These are phyloP conservation scores for Gerris lacustris DNA, from an alignment of 2,888 invertebrate genomes.

Conservation along the genomic window DNA sequence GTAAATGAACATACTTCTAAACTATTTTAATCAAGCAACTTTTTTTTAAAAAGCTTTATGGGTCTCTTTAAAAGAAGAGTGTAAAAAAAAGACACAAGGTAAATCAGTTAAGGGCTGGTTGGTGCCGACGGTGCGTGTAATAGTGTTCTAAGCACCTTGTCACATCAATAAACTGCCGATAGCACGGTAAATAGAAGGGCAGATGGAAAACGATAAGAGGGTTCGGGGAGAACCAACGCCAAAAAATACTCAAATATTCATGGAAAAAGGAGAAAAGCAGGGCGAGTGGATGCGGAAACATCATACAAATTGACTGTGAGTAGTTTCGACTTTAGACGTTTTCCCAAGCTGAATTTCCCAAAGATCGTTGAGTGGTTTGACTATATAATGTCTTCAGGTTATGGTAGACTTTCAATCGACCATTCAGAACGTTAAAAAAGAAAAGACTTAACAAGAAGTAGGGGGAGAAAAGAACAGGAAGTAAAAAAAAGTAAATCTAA, in stretches of 20 bases:
- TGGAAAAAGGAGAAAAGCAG: background rate
- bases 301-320: conserved; percentile 1
- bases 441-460: background rate
- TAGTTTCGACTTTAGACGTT: background rate
- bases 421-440: no score
- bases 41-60: no score
- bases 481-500: background rate
- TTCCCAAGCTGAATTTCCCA: no score
- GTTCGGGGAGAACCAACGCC: background rate
- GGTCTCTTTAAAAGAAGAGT: no score
- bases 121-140: background rate
- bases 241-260: background rate
- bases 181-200: background rate
- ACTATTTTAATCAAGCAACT: no score
- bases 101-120: no score
- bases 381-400: no score
- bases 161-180: background rate
- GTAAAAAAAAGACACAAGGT: no score
- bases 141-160: background rate
- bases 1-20: no score
- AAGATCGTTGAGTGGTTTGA: no score
- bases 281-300: background rate
- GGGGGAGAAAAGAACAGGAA: background rate
- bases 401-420: background rate
- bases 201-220: background rate